These are phyloP conservation scores for Lutjanus campechanus DNA, from an alignment of 2,797 vertebrate species.

Conservation along the genomic window DNA sequence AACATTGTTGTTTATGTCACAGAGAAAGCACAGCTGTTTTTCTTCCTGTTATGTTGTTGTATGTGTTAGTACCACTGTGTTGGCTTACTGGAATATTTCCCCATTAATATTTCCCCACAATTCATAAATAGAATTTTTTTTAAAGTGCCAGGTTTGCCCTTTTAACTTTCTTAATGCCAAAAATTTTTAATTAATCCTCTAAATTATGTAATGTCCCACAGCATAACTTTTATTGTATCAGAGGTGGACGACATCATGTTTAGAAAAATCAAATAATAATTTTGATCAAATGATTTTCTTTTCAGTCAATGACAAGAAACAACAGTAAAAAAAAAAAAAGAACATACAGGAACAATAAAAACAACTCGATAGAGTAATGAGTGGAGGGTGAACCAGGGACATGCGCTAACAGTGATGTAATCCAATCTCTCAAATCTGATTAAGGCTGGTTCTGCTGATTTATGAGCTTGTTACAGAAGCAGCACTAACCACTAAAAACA, in stretches of 20 bases:
- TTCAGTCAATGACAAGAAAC: background rate
- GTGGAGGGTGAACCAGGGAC: background rate
- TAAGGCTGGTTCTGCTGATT: slow-evolving; percentile 50
- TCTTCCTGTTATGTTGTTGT: too few relatives aligned
- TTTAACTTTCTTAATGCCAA: too few relatives aligned
- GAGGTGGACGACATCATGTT: background rate
- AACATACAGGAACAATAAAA: background rate
- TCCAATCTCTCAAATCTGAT: slow-evolving; percentile 46
- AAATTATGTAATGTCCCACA: background rate
- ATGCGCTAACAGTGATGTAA: slow-evolving; percentile 31
- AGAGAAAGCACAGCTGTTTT: too few relatives aligned
- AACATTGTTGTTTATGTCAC: too few relatives aligned
- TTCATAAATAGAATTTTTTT: too few relatives aligned
- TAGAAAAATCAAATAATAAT: background rate
- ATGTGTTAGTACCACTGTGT: too few relatives aligned
- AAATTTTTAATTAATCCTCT: background rate
- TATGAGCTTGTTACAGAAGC: slow-evolving; percentile 48
- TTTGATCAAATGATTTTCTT: background rate
- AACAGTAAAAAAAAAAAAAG: background rate
- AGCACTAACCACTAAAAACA: slow-evolving; percentile 42
- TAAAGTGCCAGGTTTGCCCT: too few relatives aligned
- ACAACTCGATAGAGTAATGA: slow-evolving; percentile 6
- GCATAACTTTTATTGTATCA: background rate
- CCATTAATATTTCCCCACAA: too few relatives aligned
- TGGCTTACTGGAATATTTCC: too few relatives aligned